phyloP scores from a whole-genome alignment of 2,888 invertebrate genomes.

The Idaea straminata region DNA sequence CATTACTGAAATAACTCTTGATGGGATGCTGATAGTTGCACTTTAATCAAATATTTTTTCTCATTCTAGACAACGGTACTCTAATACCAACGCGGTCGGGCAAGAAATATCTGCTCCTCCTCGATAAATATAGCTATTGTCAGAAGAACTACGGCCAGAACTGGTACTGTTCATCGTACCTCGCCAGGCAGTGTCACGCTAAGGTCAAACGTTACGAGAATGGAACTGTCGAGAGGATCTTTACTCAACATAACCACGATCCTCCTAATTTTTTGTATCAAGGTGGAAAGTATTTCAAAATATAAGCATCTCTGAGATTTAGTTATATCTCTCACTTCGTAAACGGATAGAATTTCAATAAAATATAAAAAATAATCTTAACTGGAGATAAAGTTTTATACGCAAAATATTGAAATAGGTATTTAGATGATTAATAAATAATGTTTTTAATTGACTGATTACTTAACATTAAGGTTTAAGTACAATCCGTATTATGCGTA shows the following conservation, averaged over 20 bases:
- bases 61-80: slow-evolving; percentile 19
- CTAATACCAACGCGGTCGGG: slow-evolving; percentile 41
- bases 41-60: background rate
- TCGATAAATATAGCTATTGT: slow-evolving; percentile 46
- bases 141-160: slow-evolving; percentile 41
- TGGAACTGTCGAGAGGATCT: slow-evolving; percentile 21
- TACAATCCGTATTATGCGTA: background rate
- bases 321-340: background rate
- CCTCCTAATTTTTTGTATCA: slow-evolving; percentile 32
- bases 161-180: slow-evolving; percentile 43
- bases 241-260: slow-evolving; percentile 31
- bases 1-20: background rate
- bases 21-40: background rate
- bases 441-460: background rate
- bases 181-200: slow-evolving; percentile 31
- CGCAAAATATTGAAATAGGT: too few species aligned
- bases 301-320: slow-evolving; percentile 10
- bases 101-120: slow-evolving; percentile 40
- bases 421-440: too few species aligned
- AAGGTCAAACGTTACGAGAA: slow-evolving; percentile 24
- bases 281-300: slow-evolving; percentile 31
- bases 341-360: background rate
- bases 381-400: too few species aligned
- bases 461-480: background rate
- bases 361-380: background rate